These are phyloP conservation scores for Steinernema feltiae DNA, from an alignment of 1,140 invertebrate species.

Conservation along the genomic window DNA sequence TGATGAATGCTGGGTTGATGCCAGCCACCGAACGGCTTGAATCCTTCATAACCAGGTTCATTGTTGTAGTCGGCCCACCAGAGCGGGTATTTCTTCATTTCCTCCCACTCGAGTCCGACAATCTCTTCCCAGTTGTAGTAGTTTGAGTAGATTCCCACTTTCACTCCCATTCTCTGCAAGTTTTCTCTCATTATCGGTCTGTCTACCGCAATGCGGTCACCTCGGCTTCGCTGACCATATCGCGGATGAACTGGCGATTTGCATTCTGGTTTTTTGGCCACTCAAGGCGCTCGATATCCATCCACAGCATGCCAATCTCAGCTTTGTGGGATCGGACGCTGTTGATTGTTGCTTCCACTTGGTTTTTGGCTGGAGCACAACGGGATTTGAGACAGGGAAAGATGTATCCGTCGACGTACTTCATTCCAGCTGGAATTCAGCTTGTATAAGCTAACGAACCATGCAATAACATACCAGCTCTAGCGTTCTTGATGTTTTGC, in stretches of 20 bases:
- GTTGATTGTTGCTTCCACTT: slow-evolving; percentile 27
- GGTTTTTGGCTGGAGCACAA: slow-evolving; percentile 26
- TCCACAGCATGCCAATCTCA: slow-evolving; percentile 26
- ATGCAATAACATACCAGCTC: slow-evolving; percentile 21
- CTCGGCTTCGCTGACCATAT: slow-evolving; percentile 18
- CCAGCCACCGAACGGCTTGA: slow-evolving; percentile 27
- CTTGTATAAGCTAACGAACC: not conserved
- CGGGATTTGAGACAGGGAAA: slow-evolving; percentile 26
- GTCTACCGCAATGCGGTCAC: not conserved
- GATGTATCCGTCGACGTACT: slow-evolving; percentile 31
- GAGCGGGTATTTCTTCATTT: slow-evolving; percentile 20
- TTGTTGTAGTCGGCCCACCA: slow-evolving; percentile 36
- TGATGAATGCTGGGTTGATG: slow-evolving; percentile 28
- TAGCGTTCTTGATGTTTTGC: slow-evolving; percentile 35
- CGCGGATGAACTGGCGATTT: slow-evolving; percentile 30
- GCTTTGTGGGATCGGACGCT: slow-evolving; percentile 18
- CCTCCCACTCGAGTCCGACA: slow-evolving; percentile 24
- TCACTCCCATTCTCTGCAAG: slow-evolving; percentile 10
- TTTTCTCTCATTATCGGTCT: not conserved
- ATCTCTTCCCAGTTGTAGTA: slow-evolving; percentile 32
- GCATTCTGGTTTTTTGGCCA: slow-evolving; percentile 28
- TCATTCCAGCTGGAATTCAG: slow-evolving; percentile 23
- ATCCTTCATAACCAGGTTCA: slow-evolving; percentile 16
- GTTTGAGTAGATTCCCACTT: slow-evolving; percentile 33
- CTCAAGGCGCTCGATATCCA: slow-evolving; percentile 28